Evolutionary conservation across 2,113 vertebrate species (phyloP).

Genomic region (Marmota flaviventris): DNA sequence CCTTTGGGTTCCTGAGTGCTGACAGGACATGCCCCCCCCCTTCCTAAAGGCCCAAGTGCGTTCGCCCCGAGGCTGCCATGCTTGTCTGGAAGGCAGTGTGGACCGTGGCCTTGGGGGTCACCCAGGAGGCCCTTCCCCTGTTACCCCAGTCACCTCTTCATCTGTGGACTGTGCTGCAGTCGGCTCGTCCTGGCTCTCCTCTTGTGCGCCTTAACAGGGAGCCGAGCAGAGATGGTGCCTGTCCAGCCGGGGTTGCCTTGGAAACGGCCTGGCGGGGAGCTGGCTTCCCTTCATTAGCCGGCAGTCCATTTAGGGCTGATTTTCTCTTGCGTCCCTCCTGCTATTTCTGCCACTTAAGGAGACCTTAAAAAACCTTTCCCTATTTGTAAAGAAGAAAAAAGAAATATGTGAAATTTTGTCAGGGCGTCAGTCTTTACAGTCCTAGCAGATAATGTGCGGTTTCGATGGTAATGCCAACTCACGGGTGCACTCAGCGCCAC

Average conservation of each 20-base stretch:
- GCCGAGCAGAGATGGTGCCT: conserved; percentile 82
- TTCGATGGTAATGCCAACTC: not conserved
- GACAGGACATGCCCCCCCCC: fast-evolving
- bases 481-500: not conserved
- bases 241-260: conserved; percentile 87
- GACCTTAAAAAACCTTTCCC: conserved; percentile 66
- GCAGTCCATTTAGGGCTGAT: conserved; percentile 82
- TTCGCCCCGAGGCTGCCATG: fast-evolving
- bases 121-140: not conserved
- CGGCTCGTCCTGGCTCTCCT: conserved; percentile 70
- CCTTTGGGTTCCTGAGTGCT: fast-evolving
- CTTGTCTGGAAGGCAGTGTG: no score
- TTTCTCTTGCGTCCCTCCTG: conserved; percentile 77
- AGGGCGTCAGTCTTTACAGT: conserved; percentile 67
- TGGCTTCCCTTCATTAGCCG: conserved; percentile 84
- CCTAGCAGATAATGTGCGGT: conserved; percentile 56
- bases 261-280: conserved; percentile 87
- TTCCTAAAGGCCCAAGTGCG: not conserved
- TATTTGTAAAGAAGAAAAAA: conserved; percentile 65
- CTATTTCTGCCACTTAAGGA: conserved; percentile 74
- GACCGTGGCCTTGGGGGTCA: conserved; percentile 13
- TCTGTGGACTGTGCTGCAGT: conserved; percentile 67
- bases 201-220: conserved; percentile 74
- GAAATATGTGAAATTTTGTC: conserved; percentile 71
- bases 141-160: conserved; percentile 53